A percentile compares a stretch with the other conserved stretches of the same genome.
Conservation (phyloP, 2,888 invertebrate genomes). For the Coremacera marginata region DNA sequence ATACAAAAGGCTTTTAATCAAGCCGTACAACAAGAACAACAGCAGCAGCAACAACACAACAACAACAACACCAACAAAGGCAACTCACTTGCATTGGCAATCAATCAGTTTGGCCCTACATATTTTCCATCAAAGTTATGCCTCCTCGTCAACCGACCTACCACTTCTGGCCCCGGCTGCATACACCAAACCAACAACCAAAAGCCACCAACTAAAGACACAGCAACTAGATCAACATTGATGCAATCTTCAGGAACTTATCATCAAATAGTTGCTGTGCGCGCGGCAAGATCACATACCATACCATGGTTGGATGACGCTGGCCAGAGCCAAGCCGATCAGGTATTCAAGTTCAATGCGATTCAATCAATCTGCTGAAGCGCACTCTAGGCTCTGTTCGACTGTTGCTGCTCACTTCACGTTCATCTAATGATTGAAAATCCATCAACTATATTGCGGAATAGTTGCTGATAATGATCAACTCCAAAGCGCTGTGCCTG, state of each 20-base stretch:
- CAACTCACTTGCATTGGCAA: neutral
- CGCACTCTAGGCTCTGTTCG: neutral
- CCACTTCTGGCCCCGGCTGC: neutral
- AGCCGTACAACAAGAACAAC: neutral
- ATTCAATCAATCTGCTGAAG: conserved; percentile 4
- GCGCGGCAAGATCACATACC: conserved; percentile 24
- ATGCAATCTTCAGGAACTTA: neutral
- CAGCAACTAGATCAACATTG: conserved; percentile 16
- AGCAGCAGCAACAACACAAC: neutral
- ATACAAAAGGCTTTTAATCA: conserved; percentile 29
- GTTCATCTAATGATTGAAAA: conserved; percentile 34
- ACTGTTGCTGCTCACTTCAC: neutral
- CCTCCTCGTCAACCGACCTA: neutral
- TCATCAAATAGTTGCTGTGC: neutral
- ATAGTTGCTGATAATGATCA: conserved; percentile 28
- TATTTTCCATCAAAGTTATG: neutral
- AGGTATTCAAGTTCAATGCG: conserved; percentile 7
- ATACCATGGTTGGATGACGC: neutral
- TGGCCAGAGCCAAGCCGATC: neutral
- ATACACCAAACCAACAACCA: neutral
- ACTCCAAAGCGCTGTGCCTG: neutral
- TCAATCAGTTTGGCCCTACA: conserved; percentile 14
- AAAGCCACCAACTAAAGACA: neutral
- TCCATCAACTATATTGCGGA: conserved; percentile 16
- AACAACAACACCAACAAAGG: neutral